Conservation (phyloP, 2,797 vertebrate species). For the Numenius phaeopus region DNA sequence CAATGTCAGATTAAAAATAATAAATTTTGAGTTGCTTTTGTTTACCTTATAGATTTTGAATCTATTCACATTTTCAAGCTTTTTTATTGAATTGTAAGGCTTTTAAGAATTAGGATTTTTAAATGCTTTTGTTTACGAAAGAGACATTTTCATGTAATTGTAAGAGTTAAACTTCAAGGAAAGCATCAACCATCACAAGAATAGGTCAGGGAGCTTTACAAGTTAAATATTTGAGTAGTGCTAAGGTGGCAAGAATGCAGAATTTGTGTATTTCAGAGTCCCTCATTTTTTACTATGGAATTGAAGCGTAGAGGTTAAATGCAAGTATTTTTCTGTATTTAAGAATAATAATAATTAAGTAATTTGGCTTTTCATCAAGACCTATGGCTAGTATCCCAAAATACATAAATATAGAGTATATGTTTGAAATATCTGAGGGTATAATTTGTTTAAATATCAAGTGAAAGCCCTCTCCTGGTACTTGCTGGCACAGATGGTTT, state of each 20-base stretch:
- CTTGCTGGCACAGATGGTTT: conserved; percentile 76
- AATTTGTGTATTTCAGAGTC: background rate
- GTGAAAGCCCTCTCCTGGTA: conserved; percentile 70
- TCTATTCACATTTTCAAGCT: background rate
- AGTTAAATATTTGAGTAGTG: background rate
- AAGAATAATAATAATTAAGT: background rate
- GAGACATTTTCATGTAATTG: background rate
- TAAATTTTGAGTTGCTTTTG: background rate
- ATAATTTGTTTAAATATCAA: conserved; percentile 66
- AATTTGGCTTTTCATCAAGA: conserved; percentile 39
- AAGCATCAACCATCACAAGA: background rate
- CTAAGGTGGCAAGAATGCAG: background rate
- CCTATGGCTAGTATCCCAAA: conserved; percentile 49
- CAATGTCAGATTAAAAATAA: background rate
- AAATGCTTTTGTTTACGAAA: background rate
- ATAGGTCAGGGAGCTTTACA: background rate
- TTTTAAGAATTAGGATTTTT: background rate
- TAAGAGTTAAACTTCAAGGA: background rate
- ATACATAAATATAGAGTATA: conserved; percentile 50
- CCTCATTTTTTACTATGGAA: background rate
- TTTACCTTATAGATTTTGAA: background rate
- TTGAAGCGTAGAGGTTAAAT: background rate
- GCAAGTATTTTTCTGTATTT: background rate
- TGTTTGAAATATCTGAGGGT: conserved; percentile 66
- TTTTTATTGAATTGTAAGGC: background rate